Base-by-base conservation (phyloP, 2,113 vertebrate species). In the Cisticola juncidis region DNA sequence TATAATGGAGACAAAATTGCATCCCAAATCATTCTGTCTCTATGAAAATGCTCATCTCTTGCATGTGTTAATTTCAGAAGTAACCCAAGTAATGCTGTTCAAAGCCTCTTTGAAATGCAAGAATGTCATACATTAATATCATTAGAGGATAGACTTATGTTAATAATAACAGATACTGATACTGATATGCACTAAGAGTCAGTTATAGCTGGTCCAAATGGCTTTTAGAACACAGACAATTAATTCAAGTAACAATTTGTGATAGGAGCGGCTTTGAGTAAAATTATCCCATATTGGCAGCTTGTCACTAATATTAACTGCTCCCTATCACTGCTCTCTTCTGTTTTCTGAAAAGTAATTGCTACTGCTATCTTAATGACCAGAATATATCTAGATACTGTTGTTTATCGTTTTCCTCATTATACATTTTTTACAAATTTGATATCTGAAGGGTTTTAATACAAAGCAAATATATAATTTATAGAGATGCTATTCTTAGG, bases 81-180 rank as follows among this genome's bases (percentile, higher is more conserved):
- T 35, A 88, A 78, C 36, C 19, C 18, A 45, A 85, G 50, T 57
- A 82, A 77, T 4, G 5, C 12, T 45, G 11, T 47, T 82, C 36
- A 78, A 82, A 88, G 29, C 31, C 23, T 86, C 79, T 91, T 94
- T 94, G 79, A 92, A 90, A 94, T 94, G 58, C 31, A 89, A 56
- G 69, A 73, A 28, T 8, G 51, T 87, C 24, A 90, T 95, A 68
- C 70, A 91, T 22, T 19, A 58, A 5, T 42, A 70, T 60, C 9
- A 12, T 70, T 71, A 28, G 33, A 57, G 14, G 65, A 83, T 29
- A 65, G 47, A 91, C 74, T 81, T 44, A 86, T 90, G 94, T 71
- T 77, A 89, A 73, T 92, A 88, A 42, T 64, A 71, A 40, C 28
- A 50, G 77, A 77, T 40, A 47, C 45, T 84, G 79, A 70, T 45